Conservation (phyloP, 1,140 invertebrate species). For the Drosophila lini region DNA sequence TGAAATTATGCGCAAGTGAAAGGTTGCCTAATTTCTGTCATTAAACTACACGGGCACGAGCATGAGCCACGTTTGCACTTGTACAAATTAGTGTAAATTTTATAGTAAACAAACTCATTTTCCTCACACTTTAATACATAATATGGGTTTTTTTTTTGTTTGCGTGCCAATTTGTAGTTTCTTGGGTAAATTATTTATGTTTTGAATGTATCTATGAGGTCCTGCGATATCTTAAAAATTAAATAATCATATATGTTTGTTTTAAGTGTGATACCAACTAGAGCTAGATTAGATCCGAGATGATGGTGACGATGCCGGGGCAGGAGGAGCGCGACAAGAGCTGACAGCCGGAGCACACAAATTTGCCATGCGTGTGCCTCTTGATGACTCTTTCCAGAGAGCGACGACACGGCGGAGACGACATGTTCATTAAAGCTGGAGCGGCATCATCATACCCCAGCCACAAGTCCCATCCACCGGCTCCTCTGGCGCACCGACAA, state of each 20-base stretch:
- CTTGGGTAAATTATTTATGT: neutral
- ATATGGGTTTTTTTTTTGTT: no score
- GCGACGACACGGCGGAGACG: conserved; percentile 47
- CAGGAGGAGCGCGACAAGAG: conserved; percentile 4
- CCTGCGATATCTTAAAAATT: neutral
- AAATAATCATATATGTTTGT: neutral
- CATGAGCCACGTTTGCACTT: conserved; percentile 22
- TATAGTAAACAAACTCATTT: neutral
- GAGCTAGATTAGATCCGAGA: conserved; percentile 1
- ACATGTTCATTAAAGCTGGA: conserved; percentile 74
- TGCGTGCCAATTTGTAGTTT: neutral
- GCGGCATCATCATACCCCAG: conserved; percentile 32
- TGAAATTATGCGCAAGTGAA: conserved; percentile 67
- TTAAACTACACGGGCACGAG: conserved; percentile 29
- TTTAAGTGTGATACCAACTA: conserved; percentile 8
- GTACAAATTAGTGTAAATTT: conserved; percentile 3
- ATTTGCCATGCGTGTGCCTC: conserved; percentile 58
- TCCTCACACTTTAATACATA: neutral
- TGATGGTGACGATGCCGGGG: neutral
- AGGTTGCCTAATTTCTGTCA: conserved; percentile 65
- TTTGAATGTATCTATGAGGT: no score
- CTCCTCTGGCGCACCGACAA: conserved; percentile 46
- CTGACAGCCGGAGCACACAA: conserved; percentile 46
- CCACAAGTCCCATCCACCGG: neutral
- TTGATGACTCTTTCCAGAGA: conserved; percentile 65